phyloP scores from a whole-genome alignment of 2,113 vertebrate genomes.

The Pterocles gutturalis region DNA sequence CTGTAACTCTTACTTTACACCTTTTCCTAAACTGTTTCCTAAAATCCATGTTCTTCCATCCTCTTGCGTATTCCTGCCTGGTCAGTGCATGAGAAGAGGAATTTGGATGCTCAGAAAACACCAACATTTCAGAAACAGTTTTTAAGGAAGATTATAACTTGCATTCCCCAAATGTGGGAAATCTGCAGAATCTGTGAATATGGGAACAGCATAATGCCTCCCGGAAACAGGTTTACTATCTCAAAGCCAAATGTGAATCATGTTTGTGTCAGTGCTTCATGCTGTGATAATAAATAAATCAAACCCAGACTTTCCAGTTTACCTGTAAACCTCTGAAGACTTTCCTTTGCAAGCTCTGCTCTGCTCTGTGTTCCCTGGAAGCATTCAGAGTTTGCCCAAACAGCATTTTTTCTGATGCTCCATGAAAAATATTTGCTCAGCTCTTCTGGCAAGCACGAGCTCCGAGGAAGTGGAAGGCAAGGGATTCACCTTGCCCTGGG shows the following conservation, averaged over 20 bases:
- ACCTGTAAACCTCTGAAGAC: background rate
- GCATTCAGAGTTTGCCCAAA: background rate
- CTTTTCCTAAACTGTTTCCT: background rate
- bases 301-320: background rate
- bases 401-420: background rate
- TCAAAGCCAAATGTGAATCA: background rate
- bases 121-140: background rate
- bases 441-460: conserved; percentile 30
- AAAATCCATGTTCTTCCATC: background rate
- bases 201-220: background rate
- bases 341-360: background rate
- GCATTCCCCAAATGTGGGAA: background rate
- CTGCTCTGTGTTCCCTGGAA: background rate
- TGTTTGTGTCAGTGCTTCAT: background rate
- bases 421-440: conserved; percentile 57
- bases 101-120: background rate
- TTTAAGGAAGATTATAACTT: background rate
- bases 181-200: background rate
- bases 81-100: background rate
- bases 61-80: background rate
- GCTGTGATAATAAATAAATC: background rate
- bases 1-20: background rate
- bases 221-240: background rate
- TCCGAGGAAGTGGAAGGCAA: background rate
- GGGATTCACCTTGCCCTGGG: conserved; percentile 61